These are phyloP conservation scores for Apostichopus parvimensis DNA, from an alignment of 35 echinoderm and acorn worm genomes.

Conservation along the genomic window DNA sequence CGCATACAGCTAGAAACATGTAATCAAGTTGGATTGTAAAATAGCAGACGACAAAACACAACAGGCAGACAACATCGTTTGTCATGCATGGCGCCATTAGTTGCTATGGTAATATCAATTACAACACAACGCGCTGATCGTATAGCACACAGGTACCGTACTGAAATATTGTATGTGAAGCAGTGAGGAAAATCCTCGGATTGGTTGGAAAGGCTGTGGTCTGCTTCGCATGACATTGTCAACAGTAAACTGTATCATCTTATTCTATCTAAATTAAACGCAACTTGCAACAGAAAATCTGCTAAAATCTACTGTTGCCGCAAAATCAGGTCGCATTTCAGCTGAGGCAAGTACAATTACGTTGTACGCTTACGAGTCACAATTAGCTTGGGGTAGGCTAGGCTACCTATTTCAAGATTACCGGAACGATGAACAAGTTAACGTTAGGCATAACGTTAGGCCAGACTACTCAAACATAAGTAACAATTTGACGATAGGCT, in stretches of 20 bases:
- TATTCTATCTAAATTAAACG: too few relatives aligned
- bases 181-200: neutral
- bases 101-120: neutral
- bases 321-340: too few relatives aligned
- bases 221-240: too few relatives aligned
- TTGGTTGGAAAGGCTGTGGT: too few relatives aligned
- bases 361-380: too few relatives aligned
- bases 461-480: neutral
- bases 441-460: neutral
- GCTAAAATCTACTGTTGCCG: too few relatives aligned
- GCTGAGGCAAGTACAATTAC: too few relatives aligned
- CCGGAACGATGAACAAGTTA: neutral
- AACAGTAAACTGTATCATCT: too few relatives aligned
- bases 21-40: neutral
- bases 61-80: neutral
- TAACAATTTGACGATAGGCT: neutral
- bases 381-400: neutral
- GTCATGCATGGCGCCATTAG: neutral
- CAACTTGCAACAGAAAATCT: too few relatives aligned
- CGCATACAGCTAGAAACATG: too few relatives aligned
- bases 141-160: neutral
- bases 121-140: neutral
- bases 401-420: neutral
- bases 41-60: neutral
- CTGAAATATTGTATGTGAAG: neutral